Evolutionary conservation across 2,797 vertebrate species (phyloP).

Genomic region (Podarcis siculus): DNA sequence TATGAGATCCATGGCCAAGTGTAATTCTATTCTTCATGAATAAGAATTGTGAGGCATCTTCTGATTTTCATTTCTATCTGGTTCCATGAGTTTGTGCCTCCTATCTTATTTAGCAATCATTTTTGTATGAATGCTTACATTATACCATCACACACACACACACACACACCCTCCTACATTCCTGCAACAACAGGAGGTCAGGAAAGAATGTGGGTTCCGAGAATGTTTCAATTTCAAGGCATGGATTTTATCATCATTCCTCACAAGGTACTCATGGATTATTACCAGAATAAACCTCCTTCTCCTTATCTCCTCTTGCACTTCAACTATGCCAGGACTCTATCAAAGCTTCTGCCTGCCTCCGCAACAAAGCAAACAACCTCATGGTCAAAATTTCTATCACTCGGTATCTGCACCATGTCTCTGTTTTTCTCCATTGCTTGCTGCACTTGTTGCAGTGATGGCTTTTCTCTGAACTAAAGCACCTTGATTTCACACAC

Average conservation of each 20-base stretch:
- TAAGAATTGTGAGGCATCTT: neutral
- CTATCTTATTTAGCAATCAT: neutral
- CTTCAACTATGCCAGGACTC: conserved; percentile 13
- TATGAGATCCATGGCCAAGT: too few species aligned
- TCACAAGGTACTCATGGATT: neutral
- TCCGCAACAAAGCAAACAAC: neutral
- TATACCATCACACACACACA: too few species aligned
- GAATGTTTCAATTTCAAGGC: neutral
- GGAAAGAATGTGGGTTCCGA: conserved; percentile 21
- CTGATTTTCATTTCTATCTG: neutral
- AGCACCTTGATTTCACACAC: neutral
- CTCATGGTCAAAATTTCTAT: neutral
- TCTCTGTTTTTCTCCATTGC: neutral
- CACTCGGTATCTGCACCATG: neutral
- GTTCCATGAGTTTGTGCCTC: neutral
- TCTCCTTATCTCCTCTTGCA: neutral
- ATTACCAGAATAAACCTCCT: neutral
- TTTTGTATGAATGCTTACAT: neutral
- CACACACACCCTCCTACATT: neutral
- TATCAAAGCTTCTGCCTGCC: neutral
- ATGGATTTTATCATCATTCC: conserved; percentile 12
- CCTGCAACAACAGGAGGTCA: neutral
- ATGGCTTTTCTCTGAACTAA: neutral
- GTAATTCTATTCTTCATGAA: neutral
- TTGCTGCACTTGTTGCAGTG: neutral